These are phyloP conservation scores for Montipora capitata DNA, from an alignment of 92 coral and sea anemone genomes.

Conservation along the genomic window DNA sequence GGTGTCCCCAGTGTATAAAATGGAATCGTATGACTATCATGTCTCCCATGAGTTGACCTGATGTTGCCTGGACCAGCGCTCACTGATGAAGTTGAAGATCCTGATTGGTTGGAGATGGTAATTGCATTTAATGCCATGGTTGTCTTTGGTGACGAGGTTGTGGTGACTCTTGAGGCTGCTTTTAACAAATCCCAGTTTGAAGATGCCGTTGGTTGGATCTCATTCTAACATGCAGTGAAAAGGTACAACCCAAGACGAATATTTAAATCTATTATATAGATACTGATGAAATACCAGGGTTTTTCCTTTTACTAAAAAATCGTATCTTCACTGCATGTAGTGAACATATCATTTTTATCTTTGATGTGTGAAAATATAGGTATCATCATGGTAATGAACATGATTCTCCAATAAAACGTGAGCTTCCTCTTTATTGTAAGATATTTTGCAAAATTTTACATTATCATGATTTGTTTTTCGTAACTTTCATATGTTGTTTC, in stretches of 20 bases:
- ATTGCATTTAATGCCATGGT: not conserved
- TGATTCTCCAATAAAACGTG: too few species aligned
- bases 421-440: too few species aligned
- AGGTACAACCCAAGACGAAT: too few species aligned
- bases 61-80: not conserved
- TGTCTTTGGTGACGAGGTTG: slow-evolving; percentile 24
- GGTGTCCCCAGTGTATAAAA: slow-evolving; percentile 46
- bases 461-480: too few species aligned
- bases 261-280: too few species aligned
- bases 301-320: too few species aligned
- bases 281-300: too few species aligned
- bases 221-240: not conserved
- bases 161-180: slow-evolving; percentile 25
- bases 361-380: fast-evolving
- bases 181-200: not conserved
- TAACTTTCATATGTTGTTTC: too few species aligned
- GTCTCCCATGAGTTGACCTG: not conserved
- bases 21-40: not conserved
- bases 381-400: too few species aligned
- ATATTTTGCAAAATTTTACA: too few species aligned
- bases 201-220: not conserved
- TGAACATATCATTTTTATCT: too few species aligned
- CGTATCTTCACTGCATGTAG: too few species aligned
- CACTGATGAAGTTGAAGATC: not conserved
- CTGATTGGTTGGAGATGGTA: not conserved